Evolutionary conservation across 2,888 invertebrate species (phyloP), one percentile per base, ranked within the genome.

Genomic region (Scaptomyza parva): DNA sequence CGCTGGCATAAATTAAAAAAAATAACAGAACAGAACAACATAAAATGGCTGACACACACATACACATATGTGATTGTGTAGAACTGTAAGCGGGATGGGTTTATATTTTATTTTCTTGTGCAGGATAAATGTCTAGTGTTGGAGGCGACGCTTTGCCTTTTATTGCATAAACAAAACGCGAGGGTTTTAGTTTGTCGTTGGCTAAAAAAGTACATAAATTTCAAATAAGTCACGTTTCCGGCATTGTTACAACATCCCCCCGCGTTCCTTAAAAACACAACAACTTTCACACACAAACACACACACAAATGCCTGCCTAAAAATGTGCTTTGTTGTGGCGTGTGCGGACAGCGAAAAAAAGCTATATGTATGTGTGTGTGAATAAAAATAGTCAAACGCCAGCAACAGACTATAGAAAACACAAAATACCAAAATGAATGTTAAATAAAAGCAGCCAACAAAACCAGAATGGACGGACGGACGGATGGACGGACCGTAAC

Each of bases 181-280:
- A 50, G 57, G 76, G 41, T 60, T 75, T 61, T 65, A 64, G 58
- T 65, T 59, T 63, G 69, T 70, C 61, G 65, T 40, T 70, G 52
- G 70, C 69, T 78, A 82, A 85, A 85, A 35, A 82, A 85, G 85
- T 85, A 85, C 77, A 85, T 87, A 85, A 82, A 85, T 85, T 78
- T 82, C 62, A 66, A 87, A 87, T 79, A 85, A 85, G 87, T 85
- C 84, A 85, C 87, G 84, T 85, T 85, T 87, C 79, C 82, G 85
- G 76, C 66, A 57, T 69, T 74, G 55, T 47, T 41, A 26, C 70
- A 43, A 28, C 33, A n/a, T 48, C 43, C 37, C 12, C 17, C 41
- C n/a, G n/a, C n/a, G n/a, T 17, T 12, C 39, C 18, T n/a, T 44
- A 52, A 48, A 73, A 64, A 50, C 57, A 45, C 35, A 59, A 20